phyloP scores from a whole-genome alignment of 2,888 invertebrate genomes.

The Caenorhabditis becei region DNA sequence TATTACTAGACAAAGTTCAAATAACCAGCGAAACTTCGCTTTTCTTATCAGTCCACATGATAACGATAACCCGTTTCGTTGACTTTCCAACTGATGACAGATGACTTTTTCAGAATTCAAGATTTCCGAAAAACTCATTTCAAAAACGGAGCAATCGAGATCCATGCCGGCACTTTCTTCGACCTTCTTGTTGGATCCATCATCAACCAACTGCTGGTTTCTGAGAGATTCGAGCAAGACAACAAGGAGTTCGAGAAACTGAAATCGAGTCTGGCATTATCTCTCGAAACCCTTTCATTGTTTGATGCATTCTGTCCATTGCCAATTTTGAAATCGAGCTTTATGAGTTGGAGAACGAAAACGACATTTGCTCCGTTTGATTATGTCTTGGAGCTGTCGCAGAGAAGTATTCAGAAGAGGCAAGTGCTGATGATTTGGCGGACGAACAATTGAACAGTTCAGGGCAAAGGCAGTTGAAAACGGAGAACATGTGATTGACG shows the following conservation, averaged over 20 bases:
- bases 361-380: constrained; percentile 9
- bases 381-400: constrained; percentile 8
- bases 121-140: constrained; percentile 22
- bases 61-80: too few relatives aligned
- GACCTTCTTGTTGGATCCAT: constrained; percentile 46
- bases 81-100: too few relatives aligned
- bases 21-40: constrained; percentile 25
- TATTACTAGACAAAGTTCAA: background rate
- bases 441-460: background rate
- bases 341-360: constrained; percentile 40
- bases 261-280: constrained; percentile 48
- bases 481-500: constrained; percentile 33
- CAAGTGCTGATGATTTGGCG: background rate
- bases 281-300: constrained; percentile 37
- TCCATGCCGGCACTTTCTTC: constrained; percentile 6
- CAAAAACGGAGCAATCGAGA: constrained; percentile 18
- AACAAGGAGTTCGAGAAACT: constrained; percentile 34
- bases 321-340: constrained; percentile 32
- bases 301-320: constrained; percentile 41
- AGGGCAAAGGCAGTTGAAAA: constrained; percentile 26
- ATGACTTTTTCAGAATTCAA: constrained; percentile 37
- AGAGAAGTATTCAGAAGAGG: constrained; percentile 18
- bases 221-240: constrained; percentile 41
- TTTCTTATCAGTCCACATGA: constrained; percentile 13
- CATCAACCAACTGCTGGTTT: constrained; percentile 42